Evolutionary conservation across 2,113 vertebrate genomes (phyloP).

Genomic region (Phrynocephalus versicolor): DNA sequence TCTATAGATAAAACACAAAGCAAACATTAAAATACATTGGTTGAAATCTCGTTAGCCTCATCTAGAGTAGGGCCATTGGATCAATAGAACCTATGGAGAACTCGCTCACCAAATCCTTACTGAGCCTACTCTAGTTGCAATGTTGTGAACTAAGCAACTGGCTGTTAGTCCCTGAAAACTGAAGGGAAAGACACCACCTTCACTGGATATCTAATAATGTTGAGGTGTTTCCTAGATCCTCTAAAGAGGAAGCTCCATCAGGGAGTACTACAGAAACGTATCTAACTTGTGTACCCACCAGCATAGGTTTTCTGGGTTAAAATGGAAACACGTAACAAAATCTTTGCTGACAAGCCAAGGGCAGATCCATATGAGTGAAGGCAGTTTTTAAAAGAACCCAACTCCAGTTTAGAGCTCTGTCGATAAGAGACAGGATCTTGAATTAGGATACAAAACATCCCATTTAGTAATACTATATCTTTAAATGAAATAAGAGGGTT

Average conservation of each 20-base stretch:
- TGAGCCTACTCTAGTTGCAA: no score
- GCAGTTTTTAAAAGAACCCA: background rate
- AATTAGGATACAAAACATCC: background rate
- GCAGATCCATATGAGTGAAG: background rate
- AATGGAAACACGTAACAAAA: background rate
- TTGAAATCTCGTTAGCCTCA: no score
- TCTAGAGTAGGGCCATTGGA: no score
- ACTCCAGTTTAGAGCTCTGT: background rate
- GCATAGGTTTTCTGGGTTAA: background rate
- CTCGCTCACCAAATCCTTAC: no score
- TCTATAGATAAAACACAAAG: background rate
- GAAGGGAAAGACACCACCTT: background rate
- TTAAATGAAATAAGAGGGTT: rapidly evolving
- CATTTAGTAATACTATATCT: background rate
- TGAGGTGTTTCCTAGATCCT: background rate
- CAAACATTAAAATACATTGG: background rate
- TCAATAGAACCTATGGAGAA: no score
- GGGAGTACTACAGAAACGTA: background rate
- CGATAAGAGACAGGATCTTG: background rate
- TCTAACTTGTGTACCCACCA: background rate
- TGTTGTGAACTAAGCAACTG: no score
- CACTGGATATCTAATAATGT: background rate
- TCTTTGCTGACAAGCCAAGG: background rate
- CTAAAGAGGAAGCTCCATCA: background rate
- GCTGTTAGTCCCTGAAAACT: background rate